Evolutionary conservation across 2,888 invertebrate species (phyloP), one percentile per base, ranked within the genome.

Genomic region (Chouioia cunea): DNA sequence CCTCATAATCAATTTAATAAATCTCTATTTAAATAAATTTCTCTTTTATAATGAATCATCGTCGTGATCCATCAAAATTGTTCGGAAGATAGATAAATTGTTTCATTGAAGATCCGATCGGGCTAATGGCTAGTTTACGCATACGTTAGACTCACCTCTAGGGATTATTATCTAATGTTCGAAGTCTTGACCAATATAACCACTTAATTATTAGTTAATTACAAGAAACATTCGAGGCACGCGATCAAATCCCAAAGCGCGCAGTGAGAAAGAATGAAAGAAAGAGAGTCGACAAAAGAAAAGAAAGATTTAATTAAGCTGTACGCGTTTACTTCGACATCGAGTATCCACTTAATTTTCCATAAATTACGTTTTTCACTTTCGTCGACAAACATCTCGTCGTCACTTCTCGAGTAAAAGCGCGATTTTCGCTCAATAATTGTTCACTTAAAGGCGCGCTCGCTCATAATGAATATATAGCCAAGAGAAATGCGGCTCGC

Each of bases 151-250:
- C 6, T 36, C 36, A 12, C 10, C 36, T 10, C 36, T 12, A 1
- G 36, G 36, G 36, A 36, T 36, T 36, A 36, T 36, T 36, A 36
- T 36, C 36, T 36, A 36, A 36, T 36, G 36, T 18, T 57, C 22
- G 27, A 36, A 3, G 43, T 8, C 52, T 36, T 6, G 47, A 23
- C 8, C 53, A 27, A 23, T n/a, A 56, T 20, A 23, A 64, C 27
- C 44, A 8, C 46, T 64, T 69, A 63, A 58, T 58, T 58, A 12
- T 14, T 27, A 4, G 48, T 27, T 62, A 60, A 67, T 67, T 60
- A 43, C 36, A 14, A 16, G 47, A 20, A 60, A 36, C 36, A 22
- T 60, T 58, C 18, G 1, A 15, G 27, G 63, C 18, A 18, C 16
- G 43, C 43, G 10, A 43, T 50, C 4, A 2, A 27, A 4, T 20